Evolutionary conservation across 2,888 invertebrate species (phyloP), one percentile per base, ranked within the genome.

Genomic region (Ennomos erosarius): DNA sequence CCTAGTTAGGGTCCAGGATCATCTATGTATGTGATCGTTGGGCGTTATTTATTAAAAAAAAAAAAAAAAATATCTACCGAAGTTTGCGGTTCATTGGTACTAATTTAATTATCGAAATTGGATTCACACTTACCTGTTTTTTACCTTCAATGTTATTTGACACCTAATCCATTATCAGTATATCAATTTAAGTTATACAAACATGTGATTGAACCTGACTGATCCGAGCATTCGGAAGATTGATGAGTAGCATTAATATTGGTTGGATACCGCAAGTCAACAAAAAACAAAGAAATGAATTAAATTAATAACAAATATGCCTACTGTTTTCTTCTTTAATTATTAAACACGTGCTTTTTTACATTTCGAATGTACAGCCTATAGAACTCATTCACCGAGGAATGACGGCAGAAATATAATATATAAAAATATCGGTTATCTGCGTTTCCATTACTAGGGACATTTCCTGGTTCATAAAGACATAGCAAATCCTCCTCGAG

Each of bases 381-480:
- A 44, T 50, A n/a, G 40, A 55, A 61, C 49, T 59, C 56, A 65
- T 68, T 65, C 55, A 61, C 64, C 61, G 33, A 37, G 51, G 64
- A 64, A 72, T 73, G 67, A 71, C 68, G 73, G 65, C 67, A 55
- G 44, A n/a, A n/a, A n/a, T 61, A 48, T 26, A 0, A 26, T 53
- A 57, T 55, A 67, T 70, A 77, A 50, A 61, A 72, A 68, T 6
- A 26, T 6, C 26, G 3, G 26, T 64, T n/a, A n/a, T 70, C 56
- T 61, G 64, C 58, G 65, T 71, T 70, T 67, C 67, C 69, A 69
- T 71, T 68, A 70, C 50, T 55, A 48, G 64, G 62, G 51, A 70
- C 67, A 76, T 81, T 85, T 85, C 84, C 81, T 80, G 80, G 81
- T 84, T 79, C 78, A 79, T 75, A 71, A 70, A 73, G 74, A 55